Conservation (phyloP, 2,797 vertebrate genomes). For the Hirundo rustica region DNA sequence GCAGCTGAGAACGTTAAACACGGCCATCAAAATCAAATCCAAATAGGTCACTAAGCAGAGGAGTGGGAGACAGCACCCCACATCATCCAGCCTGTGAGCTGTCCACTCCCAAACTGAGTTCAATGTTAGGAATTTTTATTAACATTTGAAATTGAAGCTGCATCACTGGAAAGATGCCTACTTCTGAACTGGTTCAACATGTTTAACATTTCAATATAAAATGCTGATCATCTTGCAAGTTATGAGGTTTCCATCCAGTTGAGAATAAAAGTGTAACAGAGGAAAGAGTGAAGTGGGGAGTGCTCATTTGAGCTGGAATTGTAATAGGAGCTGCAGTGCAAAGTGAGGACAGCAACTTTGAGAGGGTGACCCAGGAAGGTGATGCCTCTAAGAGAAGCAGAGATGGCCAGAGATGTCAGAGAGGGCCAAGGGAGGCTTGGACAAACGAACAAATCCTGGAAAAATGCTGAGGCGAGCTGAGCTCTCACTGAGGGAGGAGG, state of each 20-base stretch:
- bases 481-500: background rate
- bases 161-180: conserved; percentile 57
- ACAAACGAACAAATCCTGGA: background rate
- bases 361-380: background rate
- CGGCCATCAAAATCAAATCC: background rate
- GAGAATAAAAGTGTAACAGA: background rate
- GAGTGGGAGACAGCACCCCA: background rate
- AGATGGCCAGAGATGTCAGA: background rate
- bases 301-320: background rate
- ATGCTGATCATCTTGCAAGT: conserved; percentile 2
- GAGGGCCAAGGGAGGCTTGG: background rate
- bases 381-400: background rate
- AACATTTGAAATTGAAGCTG: conserved; percentile 47
- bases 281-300: background rate
- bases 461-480: background rate
- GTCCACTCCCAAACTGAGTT: conserved; percentile 16
- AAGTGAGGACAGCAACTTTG: background rate
- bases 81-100: conserved; percentile 14
- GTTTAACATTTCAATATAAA: conserved; percentile 41
- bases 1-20: background rate
- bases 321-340: background rate
- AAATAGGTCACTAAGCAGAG: background rate
- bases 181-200: conserved; percentile 67
- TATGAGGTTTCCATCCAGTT: background rate
- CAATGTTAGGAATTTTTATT: conserved; percentile 63